A percentile compares a stretch with the other conserved stretches of the same genome.
Evolutionary conservation across 2,888 invertebrate species (phyloP).

Genomic region (Aphodius sticticus): DNA sequence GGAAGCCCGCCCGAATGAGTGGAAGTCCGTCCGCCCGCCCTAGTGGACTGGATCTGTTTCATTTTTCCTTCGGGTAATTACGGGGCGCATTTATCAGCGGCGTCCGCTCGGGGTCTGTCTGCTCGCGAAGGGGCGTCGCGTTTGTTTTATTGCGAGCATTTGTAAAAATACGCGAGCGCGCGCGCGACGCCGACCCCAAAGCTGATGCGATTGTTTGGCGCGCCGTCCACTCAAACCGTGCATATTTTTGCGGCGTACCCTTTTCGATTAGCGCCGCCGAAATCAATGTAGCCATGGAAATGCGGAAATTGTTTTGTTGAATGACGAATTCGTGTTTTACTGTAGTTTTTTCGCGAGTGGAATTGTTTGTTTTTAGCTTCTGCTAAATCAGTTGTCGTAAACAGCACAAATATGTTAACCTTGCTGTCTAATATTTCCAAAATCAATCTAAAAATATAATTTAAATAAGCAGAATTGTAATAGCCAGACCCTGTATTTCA

Average conservation of each 20-base stretch:
- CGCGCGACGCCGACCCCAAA: not conserved
- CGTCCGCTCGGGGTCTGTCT: not conserved
- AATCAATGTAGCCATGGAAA: not conserved
- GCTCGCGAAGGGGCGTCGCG: not conserved
- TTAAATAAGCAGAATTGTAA: too few species aligned
- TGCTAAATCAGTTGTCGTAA: too few species aligned
- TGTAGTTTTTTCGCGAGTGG: too few species aligned
- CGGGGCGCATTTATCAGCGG: not conserved
- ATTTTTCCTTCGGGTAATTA: conserved; percentile 4
- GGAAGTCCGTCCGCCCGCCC: not conserved
- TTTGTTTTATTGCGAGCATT: not conserved
- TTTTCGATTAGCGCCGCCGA: not conserved
- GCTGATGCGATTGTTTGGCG: not conserved
- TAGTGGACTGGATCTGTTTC: not conserved
- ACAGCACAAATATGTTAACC: too few species aligned
- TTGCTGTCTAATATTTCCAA: too few species aligned
- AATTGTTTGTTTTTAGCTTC: too few species aligned
- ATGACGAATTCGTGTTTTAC: not conserved
- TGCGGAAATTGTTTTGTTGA: not conserved
- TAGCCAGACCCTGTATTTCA: too few species aligned
- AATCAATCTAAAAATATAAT: too few species aligned
- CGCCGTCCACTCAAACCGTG: not conserved
- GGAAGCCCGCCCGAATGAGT: not conserved
- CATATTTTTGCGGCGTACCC: not conserved
- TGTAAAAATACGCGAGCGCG: not conserved